A percentile compares a stretch with the other conserved stretches of the same genome.
These are phyloP conservation scores for Plecotus auritus DNA, from an alignment of 2,113 vertebrate species.

Conservation along the genomic window DNA sequence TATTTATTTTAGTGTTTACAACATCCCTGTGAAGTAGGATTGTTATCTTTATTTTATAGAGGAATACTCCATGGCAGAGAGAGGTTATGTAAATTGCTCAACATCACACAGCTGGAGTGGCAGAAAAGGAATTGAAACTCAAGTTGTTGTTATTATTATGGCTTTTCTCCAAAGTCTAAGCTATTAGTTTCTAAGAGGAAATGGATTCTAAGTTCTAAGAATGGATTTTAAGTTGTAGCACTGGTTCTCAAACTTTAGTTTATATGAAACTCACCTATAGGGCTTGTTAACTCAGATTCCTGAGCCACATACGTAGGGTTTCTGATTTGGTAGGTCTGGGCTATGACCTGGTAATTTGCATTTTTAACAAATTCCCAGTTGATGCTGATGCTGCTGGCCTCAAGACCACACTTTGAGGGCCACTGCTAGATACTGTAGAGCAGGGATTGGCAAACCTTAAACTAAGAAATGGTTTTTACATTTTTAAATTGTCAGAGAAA, in stretches of 20 bases:
- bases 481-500: slow-evolving; percentile 10
- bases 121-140: background rate
- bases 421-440: background rate
- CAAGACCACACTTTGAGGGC: background rate
- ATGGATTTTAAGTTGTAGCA: background rate
- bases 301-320: background rate
- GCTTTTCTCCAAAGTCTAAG: background rate
- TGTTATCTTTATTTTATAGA: slow-evolving; percentile 33
- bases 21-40: background rate
- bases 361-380: background rate
- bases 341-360: background rate
- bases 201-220: background rate
- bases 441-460: background rate
- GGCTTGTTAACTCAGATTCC: background rate
- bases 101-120: background rate
- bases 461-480: background rate
- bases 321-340: background rate
- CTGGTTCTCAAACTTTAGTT: background rate
- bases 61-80: background rate
- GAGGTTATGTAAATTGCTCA: slow-evolving; percentile 32
- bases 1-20: background rate
- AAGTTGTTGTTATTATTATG: background rate
- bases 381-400: background rate
- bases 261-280: background rate
- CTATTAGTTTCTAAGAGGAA: background rate